These are phyloP conservation scores for Dasypogon diadema DNA, from an alignment of 2,888 invertebrate species.

Conservation along the genomic window DNA sequence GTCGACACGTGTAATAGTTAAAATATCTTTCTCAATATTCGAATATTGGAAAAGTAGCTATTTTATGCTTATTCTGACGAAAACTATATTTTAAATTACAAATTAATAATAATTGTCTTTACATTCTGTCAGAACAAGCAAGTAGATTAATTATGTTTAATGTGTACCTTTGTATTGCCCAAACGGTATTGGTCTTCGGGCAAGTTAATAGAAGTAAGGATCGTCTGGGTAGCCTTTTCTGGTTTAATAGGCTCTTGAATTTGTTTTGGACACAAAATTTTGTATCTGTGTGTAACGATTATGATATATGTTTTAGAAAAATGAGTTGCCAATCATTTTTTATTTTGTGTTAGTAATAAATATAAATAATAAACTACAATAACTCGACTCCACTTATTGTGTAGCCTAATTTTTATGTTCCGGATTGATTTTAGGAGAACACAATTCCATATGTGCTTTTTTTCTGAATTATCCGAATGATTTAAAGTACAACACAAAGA, in stretches of 20 bases:
- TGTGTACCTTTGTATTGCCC: slow-evolving; percentile 94
- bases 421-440: too few relatives aligned
- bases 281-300: slow-evolving; percentile 84
- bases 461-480: too few relatives aligned
- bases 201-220: slow-evolving; percentile 86
- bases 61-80: neutral
- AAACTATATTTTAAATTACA: neutral
- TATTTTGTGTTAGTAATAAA: slow-evolving; percentile 35
- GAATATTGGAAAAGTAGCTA: neutral
- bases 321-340: slow-evolving; percentile 52
- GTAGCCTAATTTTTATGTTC: too few relatives aligned
- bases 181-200: slow-evolving; percentile 94
- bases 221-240: slow-evolving; percentile 84
- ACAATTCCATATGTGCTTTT: too few relatives aligned
- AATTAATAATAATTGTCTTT: slow-evolving; percentile 28
- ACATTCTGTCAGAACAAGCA: too few relatives aligned
- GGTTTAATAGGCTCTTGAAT: slow-evolving; percentile 77
- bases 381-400: too few relatives aligned
- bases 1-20: too few relatives aligned
- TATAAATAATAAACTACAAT: neutral
- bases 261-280: slow-evolving; percentile 92
- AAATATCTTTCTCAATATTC: too few relatives aligned
- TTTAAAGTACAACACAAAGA: too few relatives aligned
- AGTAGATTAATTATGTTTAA: slow-evolving; percentile 26
- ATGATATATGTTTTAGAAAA: slow-evolving; percentile 31